Evolutionary conservation across 2,888 invertebrate species (phyloP), one percentile per base, ranked within the genome.

Genomic region (Agonopterix subpropinquella): DNA sequence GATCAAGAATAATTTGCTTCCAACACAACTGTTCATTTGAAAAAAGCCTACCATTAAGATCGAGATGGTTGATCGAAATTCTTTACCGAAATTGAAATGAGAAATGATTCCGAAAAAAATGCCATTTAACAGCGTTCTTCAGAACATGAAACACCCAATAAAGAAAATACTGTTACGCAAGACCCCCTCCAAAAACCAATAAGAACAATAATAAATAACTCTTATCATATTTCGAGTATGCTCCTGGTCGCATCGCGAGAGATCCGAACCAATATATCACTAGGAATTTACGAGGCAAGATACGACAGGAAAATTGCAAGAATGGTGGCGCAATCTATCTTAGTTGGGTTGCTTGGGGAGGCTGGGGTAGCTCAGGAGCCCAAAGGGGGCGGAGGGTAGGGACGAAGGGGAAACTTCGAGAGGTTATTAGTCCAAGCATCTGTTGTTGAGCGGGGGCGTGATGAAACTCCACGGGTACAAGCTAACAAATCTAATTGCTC

Each of bases 301-400:
- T 94, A 94, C 94, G 94, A 94, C 94, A 94, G 94, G 93, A 94
- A 94, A 94, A 94, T 94, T 94, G 94, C 94, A 94, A 94, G 94
- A 94, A 94, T 94, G 94, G 93, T 92, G 93, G 92, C 92, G 93
- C 93, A 93, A 94, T 94, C 94, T 94, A 94, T 94, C 94, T 94
- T 92, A 92, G 92, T 92, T 92, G 92, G 90, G 90, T 89, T 81
- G 89, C 66, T 47, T 65, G 78, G 80, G 85, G 81, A 80, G 79
- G 84, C 77, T 74, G 77, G 76, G 77, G 89, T 85, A 74, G 68
- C 73, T 62, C 56, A 58, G 59, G 64, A 59, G 70, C 62, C 67
- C 70, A 63, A 65, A 77, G 84, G 78, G 65, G 72, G 70, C 66
- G 67, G 73, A 73, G 67, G 70, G 79, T 77, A 67, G 67, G 74